Evolutionary conservation across 2,888 invertebrate genomes (phyloP).

Genomic region (Diadegma fenestrale): DNA sequence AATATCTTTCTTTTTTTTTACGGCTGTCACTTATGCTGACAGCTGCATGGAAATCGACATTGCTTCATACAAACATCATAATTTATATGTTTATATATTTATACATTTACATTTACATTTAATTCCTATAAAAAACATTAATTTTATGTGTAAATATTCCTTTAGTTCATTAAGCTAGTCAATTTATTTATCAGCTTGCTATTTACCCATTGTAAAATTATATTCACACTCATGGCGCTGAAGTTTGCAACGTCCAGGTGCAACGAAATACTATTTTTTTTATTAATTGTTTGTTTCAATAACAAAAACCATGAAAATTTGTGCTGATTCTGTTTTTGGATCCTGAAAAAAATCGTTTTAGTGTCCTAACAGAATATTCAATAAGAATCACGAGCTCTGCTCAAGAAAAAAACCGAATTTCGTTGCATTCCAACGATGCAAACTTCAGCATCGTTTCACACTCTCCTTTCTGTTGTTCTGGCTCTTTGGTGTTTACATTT

Average conservation of each 20-base stretch:
- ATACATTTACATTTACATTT: slow-evolving; percentile 40
- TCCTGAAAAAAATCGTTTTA: no score
- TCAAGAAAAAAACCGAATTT: no score
- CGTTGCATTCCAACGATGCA: no score
- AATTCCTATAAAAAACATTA: slow-evolving; percentile 44
- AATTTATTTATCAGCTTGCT: slow-evolving; percentile 51
- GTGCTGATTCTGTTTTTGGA: no score
- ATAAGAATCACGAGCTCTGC: no score
- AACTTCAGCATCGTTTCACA: no score
- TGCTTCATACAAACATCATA: slow-evolving; percentile 51
- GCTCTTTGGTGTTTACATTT: slow-evolving; percentile 39
- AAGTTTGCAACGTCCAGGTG: no score
- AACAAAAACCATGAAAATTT: no score
- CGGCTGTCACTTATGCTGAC: slow-evolving; percentile 81
- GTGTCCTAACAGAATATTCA: no score
- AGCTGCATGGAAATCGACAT: slow-evolving; percentile 82
- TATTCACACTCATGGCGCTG: neutral
- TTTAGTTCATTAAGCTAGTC: slow-evolving; percentile 55
- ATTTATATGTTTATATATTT: slow-evolving; percentile 27
- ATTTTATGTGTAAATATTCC: slow-evolving; percentile 61
- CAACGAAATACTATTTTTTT: no score
- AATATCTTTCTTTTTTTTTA: slow-evolving; percentile 54
- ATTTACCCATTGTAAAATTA: slow-evolving; percentile 3
- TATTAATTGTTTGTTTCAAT: no score
- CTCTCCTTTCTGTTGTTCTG: slow-evolving; percentile 17